phyloP scores from a whole-genome alignment of 2,888 invertebrate species.

The Nipponacmea schrenckii region DNA sequence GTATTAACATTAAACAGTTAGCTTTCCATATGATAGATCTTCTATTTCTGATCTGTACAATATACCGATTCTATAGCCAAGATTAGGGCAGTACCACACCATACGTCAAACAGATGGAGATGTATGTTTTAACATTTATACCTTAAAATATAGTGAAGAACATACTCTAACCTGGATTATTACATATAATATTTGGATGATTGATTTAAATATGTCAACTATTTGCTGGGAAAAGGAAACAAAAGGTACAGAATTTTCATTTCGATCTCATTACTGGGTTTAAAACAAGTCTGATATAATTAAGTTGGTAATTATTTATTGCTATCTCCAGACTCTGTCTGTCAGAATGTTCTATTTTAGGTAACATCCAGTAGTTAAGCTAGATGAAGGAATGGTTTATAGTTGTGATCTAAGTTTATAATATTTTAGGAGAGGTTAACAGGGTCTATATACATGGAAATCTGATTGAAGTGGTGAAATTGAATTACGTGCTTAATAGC shows the following conservation, averaged over 20 bases:
- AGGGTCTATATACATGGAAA: too few species aligned
- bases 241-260: not conserved
- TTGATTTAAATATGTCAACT: not conserved
- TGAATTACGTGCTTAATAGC: not conserved
- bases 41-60: not conserved
- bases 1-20: not conserved
- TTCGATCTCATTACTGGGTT: not conserved
- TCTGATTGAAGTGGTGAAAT: not conserved
- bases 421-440: too few species aligned
- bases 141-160: not conserved
- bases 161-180: not conserved
- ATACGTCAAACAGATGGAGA: not conserved
- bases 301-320: not conserved
- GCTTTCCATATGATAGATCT: not conserved
- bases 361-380: not conserved
- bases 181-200: not conserved
- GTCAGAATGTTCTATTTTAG: conserved; percentile 2
- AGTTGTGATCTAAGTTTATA: too few species aligned
- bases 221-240: conserved; percentile 4
- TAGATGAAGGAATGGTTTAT: too few species aligned
- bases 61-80: not conserved
- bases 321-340: not conserved
- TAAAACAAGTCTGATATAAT: too few species aligned
- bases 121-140: too few species aligned
- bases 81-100: not conserved